Conservation (phyloP, 2,113 vertebrate genomes). For the Narcine bancroftii region DNA sequence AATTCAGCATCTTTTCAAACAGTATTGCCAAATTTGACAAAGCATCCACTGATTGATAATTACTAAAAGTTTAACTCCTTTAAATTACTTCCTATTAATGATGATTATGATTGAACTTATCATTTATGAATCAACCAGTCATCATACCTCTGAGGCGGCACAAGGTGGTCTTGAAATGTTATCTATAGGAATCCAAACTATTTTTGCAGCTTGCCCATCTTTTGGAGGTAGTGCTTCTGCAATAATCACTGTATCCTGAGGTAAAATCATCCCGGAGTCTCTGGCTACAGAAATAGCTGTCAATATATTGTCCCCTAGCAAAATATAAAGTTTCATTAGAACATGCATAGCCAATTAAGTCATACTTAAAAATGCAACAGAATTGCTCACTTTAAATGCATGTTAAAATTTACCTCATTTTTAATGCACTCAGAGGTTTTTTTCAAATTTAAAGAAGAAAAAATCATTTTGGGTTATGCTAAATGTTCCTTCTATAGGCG, state of each 20-base stretch:
- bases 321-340: background rate
- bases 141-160: conserved; percentile 64
- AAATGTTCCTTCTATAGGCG: background rate
- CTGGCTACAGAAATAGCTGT: conserved; percentile 94
- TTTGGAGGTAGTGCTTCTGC: conserved; percentile 84
- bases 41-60: background rate
- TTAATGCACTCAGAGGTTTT: background rate
- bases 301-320: conserved; percentile 88
- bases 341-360: background rate
- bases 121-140: conserved; percentile 22
- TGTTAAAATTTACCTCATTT: background rate
- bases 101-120: background rate
- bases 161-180: conserved; percentile 60
- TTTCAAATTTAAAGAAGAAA: background rate
- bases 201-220: conserved; percentile 83
- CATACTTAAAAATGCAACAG: background rate
- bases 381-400: background rate
- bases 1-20: background rate
- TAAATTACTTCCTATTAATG: background rate
- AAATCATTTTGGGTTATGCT: background rate
- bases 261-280: conserved; percentile 94
- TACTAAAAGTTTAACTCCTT: background rate
- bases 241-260: conserved; percentile 86
- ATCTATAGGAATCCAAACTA: conserved; percentile 92
- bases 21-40: background rate